phyloP scores from a whole-genome alignment of 2,797 vertebrate species.

The Craterocephalus amniculus region DNA sequence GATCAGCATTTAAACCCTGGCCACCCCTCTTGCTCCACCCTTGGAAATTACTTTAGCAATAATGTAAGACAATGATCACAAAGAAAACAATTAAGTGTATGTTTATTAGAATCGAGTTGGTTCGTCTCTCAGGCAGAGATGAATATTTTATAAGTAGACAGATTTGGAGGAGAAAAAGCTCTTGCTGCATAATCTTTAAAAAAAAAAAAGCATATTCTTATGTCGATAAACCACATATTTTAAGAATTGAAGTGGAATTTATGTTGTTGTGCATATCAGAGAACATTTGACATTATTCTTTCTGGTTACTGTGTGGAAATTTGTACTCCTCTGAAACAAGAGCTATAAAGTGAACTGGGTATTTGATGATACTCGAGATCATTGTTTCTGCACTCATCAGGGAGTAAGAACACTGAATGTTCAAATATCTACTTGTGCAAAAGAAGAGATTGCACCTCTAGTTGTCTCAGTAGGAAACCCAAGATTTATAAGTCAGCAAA shows the following conservation, averaged over 20 bases:
- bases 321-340: not conserved
- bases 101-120: conserved; percentile 31
- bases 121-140: conserved; percentile 31
- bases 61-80: too few species aligned
- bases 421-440: conserved; percentile 53
- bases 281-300: not conserved
- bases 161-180: conserved; percentile 28
- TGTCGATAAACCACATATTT: conserved; percentile 27
- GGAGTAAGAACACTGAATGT: not conserved
- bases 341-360: conserved; percentile 1
- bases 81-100: conserved; percentile 8
- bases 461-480: conserved; percentile 44
- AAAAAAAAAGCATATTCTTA: not conserved
- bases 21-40: too few species aligned
- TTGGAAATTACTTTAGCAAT: too few species aligned
- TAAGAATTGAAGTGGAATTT: not conserved
- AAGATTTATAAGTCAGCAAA: conserved; percentile 54
- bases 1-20: too few species aligned
- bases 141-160: conserved; percentile 53
- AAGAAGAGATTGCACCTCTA: conserved; percentile 48
- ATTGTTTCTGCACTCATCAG: conserved; percentile 33
- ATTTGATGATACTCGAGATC: conserved; percentile 36
- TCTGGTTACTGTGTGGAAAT: too few species aligned
- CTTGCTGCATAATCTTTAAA: not conserved
- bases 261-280: conserved; percentile 20